Conservation (phyloP, 2,888 invertebrate species). For the Scaeva pyrastri region DNA sequence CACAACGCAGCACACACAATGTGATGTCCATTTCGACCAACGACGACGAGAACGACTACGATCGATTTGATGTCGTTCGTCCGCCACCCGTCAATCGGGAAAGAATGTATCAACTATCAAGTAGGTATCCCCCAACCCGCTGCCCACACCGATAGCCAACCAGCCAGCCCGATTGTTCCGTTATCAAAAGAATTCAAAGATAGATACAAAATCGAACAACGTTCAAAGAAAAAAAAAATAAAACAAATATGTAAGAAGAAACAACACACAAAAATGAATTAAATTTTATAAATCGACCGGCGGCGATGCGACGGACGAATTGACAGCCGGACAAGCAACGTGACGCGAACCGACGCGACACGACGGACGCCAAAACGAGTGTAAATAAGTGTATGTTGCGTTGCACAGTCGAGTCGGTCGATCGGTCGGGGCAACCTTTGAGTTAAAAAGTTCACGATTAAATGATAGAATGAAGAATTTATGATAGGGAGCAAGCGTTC, state of each 20-base stretch:
- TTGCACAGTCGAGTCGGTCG: slow-evolving; percentile 40
- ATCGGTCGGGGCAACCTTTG: slow-evolving; percentile 64
- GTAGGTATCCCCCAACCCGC: too few relatives aligned
- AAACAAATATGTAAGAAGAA: too few relatives aligned
- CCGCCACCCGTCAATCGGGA: slow-evolving; percentile 14
- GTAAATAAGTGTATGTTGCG: slow-evolving; percentile 5
- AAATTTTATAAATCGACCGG: slow-evolving; percentile 33
- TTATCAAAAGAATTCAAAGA: slow-evolving; percentile 51
- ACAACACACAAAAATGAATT: slow-evolving; percentile 51
- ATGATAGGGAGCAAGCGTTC: slow-evolving; percentile 67
- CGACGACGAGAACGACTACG: too few relatives aligned
- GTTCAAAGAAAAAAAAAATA: slow-evolving; percentile 9
- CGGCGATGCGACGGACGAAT: neutral
- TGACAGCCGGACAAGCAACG: neutral
- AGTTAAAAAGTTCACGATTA: slow-evolving; percentile 75
- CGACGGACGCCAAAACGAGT: slow-evolving; percentile 14
- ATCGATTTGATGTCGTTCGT: neutral
- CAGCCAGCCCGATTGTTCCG: slow-evolving; percentile 24
- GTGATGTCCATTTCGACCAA: slow-evolving; percentile 23
- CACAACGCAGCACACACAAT: neutral
- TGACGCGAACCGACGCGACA: neutral
- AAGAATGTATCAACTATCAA: slow-evolving; percentile 27
- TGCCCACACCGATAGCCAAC: neutral
- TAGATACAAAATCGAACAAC: slow-evolving; percentile 28
- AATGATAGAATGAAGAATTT: slow-evolving; percentile 74